Evolutionary conservation across 2,797 vertebrate species (phyloP).

Genomic region (Arremon aurantiirostris): DNA sequence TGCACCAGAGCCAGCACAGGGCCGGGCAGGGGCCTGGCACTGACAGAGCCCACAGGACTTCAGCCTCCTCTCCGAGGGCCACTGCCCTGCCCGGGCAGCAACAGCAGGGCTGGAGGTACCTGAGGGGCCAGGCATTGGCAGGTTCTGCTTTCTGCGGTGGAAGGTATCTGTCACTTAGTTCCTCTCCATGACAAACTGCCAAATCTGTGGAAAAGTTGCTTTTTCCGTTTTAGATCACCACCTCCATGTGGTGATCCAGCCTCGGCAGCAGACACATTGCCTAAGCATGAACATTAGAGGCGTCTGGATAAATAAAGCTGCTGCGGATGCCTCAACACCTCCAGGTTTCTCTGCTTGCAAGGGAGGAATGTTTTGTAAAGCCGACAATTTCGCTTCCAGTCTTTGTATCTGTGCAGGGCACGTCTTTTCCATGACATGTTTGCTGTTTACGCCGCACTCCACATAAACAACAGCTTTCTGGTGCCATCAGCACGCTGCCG

Average conservation of each 20-base stretch:
- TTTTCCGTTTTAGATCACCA: conserved; percentile 68
- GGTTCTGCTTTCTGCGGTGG: neutral
- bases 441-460: conserved; percentile 37
- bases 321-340: conserved; percentile 54
- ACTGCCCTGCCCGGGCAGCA: accelerated
- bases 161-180: neutral
- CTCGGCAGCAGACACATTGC: conserved; percentile 48
- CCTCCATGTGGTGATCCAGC: conserved; percentile 68
- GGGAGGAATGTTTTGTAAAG: conserved; percentile 52
- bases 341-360: conserved; percentile 56
- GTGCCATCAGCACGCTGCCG: neutral
- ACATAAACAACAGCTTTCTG: conserved; percentile 19
- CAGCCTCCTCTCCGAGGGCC: neutral
- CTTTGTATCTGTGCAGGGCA: neutral
- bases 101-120: neutral
- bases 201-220: conserved; percentile 43
- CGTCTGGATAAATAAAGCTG: conserved; percentile 66
- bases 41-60: neutral
- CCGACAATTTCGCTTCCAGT: conserved; percentile 53
- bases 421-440: neutral
- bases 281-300: conserved; percentile 52
- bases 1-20: neutral
- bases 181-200: conserved; percentile 49
- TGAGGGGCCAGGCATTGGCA: accelerated
- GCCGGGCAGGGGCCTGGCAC: neutral